Base-by-base conservation (phyloP, 2,888 invertebrate genomes). In the Spodoptera littoralis region DNA sequence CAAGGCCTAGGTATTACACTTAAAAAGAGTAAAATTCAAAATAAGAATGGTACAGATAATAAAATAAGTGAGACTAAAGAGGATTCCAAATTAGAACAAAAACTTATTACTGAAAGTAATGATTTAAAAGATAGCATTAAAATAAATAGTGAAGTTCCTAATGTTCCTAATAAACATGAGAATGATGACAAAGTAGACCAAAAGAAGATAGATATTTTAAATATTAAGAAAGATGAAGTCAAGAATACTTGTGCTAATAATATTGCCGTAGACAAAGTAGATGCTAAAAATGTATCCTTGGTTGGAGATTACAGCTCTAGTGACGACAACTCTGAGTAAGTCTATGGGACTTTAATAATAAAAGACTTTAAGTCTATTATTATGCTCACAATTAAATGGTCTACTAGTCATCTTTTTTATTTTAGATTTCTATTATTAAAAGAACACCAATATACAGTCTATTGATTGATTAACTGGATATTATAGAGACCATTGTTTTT, bases 281-380 rank as follows among this genome's bases (percentile, higher is more conserved):
- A 36, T 8, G 6, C 36, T 9, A 36, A 36, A 36, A 67, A 70
- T 41, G 44, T 87, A 43, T 91, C 91, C 12, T 84, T 93, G 45
- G 87, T 93, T 24, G 84, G 85, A 27, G 91, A 92, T 74, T 93
- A 93, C 61, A 89, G 92, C 74, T 93, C 93, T 22, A 93, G 93
- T 82, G 93, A 84, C 3, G 90, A 92, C 12, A 84, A 79, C 62
- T 86, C 89, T 2, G 92, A 91, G 36, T 36, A 36, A 9, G 8
- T 27, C 3, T 27, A 27, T 3, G 5, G 27, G 5, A 27, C 27
- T 27, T 2, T 27, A 27, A 27, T 27, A 5, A 4, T 27, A 5
- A 27, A 27, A 27, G 27, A 27, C 3, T 5, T 4, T 27, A 27
- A 27, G 27, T 4, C 27, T 27, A 27, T 27, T 27, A 43, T 47